These are phyloP conservation scores for Podabrus alpinus DNA, from an alignment of 2,888 invertebrate species.

Conservation along the genomic window DNA sequence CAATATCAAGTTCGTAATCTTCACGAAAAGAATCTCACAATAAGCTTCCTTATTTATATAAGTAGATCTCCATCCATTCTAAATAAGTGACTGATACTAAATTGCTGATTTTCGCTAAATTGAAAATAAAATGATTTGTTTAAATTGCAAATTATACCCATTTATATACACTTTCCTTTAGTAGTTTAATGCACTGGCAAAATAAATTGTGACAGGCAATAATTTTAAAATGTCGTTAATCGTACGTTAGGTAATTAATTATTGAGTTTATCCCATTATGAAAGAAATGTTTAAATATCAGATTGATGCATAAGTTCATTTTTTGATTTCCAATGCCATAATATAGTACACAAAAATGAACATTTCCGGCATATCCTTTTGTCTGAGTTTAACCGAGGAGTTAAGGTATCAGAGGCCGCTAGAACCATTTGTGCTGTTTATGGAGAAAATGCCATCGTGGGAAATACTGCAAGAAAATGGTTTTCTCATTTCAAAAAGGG, in stretches of 20 bases:
- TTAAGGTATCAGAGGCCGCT: too few relatives aligned
- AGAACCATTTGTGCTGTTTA: too few relatives aligned
- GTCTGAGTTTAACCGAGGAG: too few relatives aligned
- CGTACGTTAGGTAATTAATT: background rate
- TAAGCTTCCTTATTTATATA: background rate
- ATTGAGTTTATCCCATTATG: background rate
- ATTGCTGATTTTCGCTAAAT: background rate
- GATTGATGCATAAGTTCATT: too few relatives aligned
- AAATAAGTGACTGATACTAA: background rate
- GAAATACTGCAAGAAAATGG: too few relatives aligned
- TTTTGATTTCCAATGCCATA: too few relatives aligned
- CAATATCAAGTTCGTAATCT: background rate
- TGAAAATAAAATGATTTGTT: background rate
- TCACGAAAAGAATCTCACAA: background rate
- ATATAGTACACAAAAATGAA: too few relatives aligned
- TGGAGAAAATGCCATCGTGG: too few relatives aligned
- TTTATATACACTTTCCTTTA: background rate
- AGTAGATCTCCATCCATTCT: background rate
- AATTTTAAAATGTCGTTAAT: background rate
- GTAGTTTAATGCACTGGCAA: background rate
- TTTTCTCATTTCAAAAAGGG: too few relatives aligned
- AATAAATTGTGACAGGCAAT: background rate
- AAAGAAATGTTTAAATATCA: too few relatives aligned
- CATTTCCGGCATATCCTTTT: too few relatives aligned
- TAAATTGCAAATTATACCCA: background rate